A percentile compares a stretch with the other conserved stretches of the same genome.
Conservation (phyloP, 2,797 vertebrate species). For the Anabacerthia variegaticeps region DNA sequence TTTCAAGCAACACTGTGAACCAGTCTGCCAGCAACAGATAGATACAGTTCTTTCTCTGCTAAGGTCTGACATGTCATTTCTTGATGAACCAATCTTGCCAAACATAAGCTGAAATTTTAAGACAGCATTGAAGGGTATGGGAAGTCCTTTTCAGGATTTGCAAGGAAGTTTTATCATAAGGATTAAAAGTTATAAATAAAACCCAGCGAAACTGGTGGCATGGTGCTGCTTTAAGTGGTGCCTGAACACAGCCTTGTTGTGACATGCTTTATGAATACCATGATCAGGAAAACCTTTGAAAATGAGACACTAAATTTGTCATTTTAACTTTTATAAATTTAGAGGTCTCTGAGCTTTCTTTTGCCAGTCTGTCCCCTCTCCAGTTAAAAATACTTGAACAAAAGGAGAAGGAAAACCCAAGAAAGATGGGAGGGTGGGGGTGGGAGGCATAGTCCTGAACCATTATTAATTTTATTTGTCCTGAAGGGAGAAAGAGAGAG, state of each 20-base stretch:
- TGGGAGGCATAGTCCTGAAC: background rate
- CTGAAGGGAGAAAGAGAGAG: background rate
- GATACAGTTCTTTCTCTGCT: background rate
- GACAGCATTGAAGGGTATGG: background rate
- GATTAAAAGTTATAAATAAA: background rate
- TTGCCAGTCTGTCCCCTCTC: background rate
- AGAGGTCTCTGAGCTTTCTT: background rate
- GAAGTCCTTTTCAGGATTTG: constrained; percentile 16
- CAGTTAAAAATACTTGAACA: background rate
- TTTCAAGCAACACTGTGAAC: background rate
- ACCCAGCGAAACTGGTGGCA: background rate
- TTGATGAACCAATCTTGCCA: constrained; percentile 24
- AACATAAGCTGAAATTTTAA: constrained; percentile 31
- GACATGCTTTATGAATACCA: background rate
- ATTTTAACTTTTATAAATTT: background rate
- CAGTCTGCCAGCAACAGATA: background rate
- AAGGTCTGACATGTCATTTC: background rate
- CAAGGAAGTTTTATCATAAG: background rate
- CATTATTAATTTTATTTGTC: background rate
- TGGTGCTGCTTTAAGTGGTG: background rate
- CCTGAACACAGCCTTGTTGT: background rate
- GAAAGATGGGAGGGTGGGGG: accelerated
- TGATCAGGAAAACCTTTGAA: background rate
- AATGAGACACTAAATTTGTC: background rate
- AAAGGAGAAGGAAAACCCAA: background rate